phyloP scores from a whole-genome alignment of 2,888 invertebrate species.

The Ormyrus rosae region DNA sequence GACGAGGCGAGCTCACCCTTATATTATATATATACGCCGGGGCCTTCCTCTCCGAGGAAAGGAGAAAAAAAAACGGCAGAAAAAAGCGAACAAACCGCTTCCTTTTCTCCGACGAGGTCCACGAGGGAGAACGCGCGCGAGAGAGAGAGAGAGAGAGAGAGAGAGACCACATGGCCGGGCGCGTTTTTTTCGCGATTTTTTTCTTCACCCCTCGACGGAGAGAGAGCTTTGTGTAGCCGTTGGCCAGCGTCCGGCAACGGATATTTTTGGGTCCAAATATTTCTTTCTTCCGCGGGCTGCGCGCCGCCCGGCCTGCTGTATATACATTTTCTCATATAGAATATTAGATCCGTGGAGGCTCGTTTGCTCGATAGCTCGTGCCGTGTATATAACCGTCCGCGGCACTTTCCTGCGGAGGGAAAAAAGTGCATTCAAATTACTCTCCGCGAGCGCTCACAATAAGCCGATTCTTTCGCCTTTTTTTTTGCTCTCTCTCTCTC shows the following conservation, averaged over 20 bases:
- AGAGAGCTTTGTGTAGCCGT: conserved; percentile 60
- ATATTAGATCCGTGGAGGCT: conserved; percentile 23
- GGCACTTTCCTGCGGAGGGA: conserved; percentile 33
- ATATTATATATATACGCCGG: not conserved
- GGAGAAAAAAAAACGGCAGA: conserved; percentile 52
- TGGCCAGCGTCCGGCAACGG: conserved; percentile 67
- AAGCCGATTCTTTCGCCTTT: not conserved
- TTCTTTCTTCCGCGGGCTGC: conserved; percentile 43
- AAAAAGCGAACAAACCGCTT: conserved; percentile 62
- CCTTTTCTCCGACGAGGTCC: conserved; percentile 58
- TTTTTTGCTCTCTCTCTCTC: not conserved
- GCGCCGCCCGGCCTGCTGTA: conserved; percentile 11
- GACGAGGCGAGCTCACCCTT: conserved; percentile 12
- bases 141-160: conserved; percentile 62
- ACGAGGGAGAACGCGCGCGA: conserved; percentile 49
- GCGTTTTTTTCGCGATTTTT: conserved; percentile 63
- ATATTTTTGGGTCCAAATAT: conserved; percentile 39
- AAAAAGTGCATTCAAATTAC: conserved; percentile 72
- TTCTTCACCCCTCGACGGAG: conserved; percentile 54
- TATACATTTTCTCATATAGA: not conserved
- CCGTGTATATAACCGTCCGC: conserved; percentile 50
- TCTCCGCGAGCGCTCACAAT: conserved; percentile 55
- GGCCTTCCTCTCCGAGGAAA: conserved; percentile 44
- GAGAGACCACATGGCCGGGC: conserved; percentile 71
- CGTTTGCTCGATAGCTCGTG: conserved; percentile 3